Evolutionary conservation across 2,113 vertebrate species (phyloP).

Genomic region (Rallus limicola): DNA sequence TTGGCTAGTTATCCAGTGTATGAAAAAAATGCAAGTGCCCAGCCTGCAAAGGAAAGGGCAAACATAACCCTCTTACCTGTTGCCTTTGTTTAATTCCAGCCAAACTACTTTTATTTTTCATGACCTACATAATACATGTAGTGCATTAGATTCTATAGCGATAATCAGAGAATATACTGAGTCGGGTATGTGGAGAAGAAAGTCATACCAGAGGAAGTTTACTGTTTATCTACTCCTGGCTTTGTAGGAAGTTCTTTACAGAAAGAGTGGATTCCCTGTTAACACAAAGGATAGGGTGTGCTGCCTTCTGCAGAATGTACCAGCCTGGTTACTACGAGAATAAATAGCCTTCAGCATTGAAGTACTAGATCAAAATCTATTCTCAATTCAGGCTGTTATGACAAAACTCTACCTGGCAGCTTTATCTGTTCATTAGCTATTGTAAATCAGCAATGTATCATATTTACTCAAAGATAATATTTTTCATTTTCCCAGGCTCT

Average conservation of each 20-base stretch:
- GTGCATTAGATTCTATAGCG: background rate
- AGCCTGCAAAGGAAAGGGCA: background rate
- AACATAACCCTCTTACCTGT: background rate
- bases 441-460: conserved; percentile 3
- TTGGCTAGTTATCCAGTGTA: background rate
- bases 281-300: background rate
- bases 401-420: background rate
- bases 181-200: background rate
- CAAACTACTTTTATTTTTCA: conserved; percentile 22
- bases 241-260: conserved; percentile 12
- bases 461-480: conserved; percentile 23
- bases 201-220: background rate
- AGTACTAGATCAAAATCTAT: conserved; percentile 37
- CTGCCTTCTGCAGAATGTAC: background rate
- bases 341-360: conserved; percentile 1
- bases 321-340: background rate
- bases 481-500: background rate
- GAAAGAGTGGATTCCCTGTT: background rate
- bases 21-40: background rate
- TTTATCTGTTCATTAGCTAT: conserved; percentile 22
- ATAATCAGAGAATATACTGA: too few relatives aligned
- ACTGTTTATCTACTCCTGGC: background rate
- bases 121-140: background rate
- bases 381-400: conserved; percentile 4
- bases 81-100: background rate